Evolutionary conservation across 2,888 invertebrate species (phyloP).

Genomic region (Drosophila stalkeri): DNA sequence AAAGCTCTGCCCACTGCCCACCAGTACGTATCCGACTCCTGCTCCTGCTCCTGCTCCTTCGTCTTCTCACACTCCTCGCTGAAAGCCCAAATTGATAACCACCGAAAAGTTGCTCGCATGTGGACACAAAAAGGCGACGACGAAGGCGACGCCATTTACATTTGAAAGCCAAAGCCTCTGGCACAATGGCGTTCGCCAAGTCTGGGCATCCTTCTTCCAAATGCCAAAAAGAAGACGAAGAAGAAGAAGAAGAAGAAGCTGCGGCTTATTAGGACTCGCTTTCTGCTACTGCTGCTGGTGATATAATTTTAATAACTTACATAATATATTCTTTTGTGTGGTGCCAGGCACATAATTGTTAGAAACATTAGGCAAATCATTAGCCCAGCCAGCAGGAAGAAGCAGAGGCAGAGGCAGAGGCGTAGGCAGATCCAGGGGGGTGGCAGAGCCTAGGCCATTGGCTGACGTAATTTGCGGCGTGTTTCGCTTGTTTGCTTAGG

Average conservation of each 20-base stretch:
- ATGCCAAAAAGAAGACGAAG: slow-evolving; percentile 16
- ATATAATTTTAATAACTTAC: slow-evolving; percentile 79
- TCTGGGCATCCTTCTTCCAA: slow-evolving; percentile 30
- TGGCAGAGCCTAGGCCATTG: background rate
- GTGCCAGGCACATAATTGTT: slow-evolving; percentile 72
- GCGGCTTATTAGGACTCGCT: slow-evolving; percentile 65
- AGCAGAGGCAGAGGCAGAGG: background rate
- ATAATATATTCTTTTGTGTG: slow-evolving; percentile 77
- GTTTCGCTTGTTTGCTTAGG: slow-evolving; percentile 55
- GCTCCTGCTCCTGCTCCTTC: slow-evolving; percentile 27
- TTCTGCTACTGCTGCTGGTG: slow-evolving; percentile 53
- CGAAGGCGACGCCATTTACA: slow-evolving; percentile 72
- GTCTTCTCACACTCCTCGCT: slow-evolving; percentile 16
- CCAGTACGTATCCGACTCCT: background rate
- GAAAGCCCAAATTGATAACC: slow-evolving; percentile 76
- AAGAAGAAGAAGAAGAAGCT: slow-evolving; percentile 31
- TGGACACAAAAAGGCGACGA: slow-evolving; percentile 49
- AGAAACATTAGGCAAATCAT: slow-evolving; percentile 79
- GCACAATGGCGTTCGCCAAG: slow-evolving; percentile 56
- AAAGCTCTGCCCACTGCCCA: slow-evolving; percentile 22
- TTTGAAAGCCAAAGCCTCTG: slow-evolving; percentile 70
- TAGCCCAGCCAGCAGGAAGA: slow-evolving; percentile 60
- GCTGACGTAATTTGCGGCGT: slow-evolving; percentile 53
- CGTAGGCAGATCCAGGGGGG: background rate
- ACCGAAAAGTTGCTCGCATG: slow-evolving; percentile 65